Evolutionary conservation across 1,140 invertebrate species (phyloP), one percentile per base, ranked within the genome.

Genomic region (Tribolium castaneum): DNA sequence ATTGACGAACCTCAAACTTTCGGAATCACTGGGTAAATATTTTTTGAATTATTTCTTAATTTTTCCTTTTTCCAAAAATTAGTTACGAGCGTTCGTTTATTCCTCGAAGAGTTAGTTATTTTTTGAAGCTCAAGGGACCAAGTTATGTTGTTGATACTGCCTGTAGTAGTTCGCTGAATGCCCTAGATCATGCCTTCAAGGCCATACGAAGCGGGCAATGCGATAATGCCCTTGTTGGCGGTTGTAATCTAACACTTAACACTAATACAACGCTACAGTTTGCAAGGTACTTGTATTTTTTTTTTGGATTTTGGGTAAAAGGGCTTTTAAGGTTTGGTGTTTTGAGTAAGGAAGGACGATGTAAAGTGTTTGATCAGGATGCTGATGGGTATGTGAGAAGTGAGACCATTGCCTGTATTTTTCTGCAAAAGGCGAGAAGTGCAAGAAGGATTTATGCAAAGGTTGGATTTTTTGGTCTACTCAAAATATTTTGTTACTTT

Each of bases 171-270:
- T 96, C 95, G 76, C 88, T 97, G 72, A 91, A 93, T 76, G 97
- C 96, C 0, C 82, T 99, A 10, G 93, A 97, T 82, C 91, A 95
- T 80, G 97, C 96, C 3, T 93, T 95, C 78, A 89, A 89, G 74
- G 91, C 93, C 0, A 93, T 99, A 1, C 88, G 90, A 30, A 90
- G 90, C 54, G 96, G 95, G 0, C 89, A 92, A 72, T 97, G 95
- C 84, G 96, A 98, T 75, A 90, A 92, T 7, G 97, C 97, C 1
- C 91, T 99, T 66, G 96, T 99, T 3, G 96, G 93, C 5, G 96
- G 95, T 6, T 88, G 91, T 0, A 96, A 95, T 86, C 86, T 98
- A 2, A 92, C 93, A 79, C 87, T 98, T 10, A 95, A 96, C 87
- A n/a, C 96, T 97, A 0, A 93, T 92, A 72, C 92, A 94, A 0